Conservation (phyloP, 1,140 invertebrate genomes). For the Pogonomyrmex barbatus region DNA sequence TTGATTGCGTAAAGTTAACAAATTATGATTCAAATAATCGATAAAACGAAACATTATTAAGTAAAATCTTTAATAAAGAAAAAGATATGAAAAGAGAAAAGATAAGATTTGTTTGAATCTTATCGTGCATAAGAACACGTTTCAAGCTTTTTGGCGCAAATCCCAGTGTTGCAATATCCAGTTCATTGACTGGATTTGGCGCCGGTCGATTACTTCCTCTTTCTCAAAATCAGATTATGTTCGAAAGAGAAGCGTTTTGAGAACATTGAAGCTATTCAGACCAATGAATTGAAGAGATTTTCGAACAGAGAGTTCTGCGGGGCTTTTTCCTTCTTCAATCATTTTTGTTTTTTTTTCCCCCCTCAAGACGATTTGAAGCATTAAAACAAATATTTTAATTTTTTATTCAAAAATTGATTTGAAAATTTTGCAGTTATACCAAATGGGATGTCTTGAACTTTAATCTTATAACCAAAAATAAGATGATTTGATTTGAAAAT, state of each 20-base stretch:
- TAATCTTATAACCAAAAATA: not conserved
- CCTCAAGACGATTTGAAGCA: not conserved
- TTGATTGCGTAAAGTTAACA: not conserved
- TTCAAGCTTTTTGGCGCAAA: slow-evolving; percentile 5
- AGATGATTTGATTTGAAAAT: not conserved
- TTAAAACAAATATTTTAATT: not conserved
- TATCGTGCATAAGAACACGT: not conserved
- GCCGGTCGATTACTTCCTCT: slow-evolving; percentile 7
- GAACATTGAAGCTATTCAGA: not conserved
- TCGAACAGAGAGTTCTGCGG: not conserved
- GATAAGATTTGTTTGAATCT: not conserved
- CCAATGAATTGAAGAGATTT: not conserved
- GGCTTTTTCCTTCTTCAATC: not conserved
- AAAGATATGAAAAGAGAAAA: not conserved
- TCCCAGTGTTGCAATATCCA: not conserved
- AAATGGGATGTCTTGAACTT: not conserved
- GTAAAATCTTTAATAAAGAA: not conserved
- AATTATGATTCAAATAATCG: slow-evolving; percentile 12
- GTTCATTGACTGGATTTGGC: slow-evolving; percentile 1
- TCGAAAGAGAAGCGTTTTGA: slow-evolving; percentile 18
- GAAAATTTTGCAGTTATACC: not conserved
- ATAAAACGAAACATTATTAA: not conserved
- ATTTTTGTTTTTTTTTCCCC: not conserved
- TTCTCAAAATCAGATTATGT: slow-evolving; percentile 29
- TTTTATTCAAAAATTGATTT: not conserved